These are phyloP conservation scores for Tetramorium alpestre DNA, from an alignment of 1,140 invertebrate genomes.

Conservation along the genomic window DNA sequence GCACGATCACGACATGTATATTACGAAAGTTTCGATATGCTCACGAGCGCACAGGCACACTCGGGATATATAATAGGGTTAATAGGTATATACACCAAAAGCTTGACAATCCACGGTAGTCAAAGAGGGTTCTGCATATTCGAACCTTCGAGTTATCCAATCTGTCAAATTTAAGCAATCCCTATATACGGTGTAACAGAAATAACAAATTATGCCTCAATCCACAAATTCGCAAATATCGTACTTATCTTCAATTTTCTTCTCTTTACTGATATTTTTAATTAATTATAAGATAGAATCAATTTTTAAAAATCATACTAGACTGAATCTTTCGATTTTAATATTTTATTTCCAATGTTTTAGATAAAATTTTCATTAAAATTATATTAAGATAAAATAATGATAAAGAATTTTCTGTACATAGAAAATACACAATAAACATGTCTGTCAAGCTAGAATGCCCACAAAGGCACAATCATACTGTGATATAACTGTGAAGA, in stretches of 20 bases:
- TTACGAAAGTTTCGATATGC: slow-evolving; percentile 38
- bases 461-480: no score
- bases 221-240: background rate
- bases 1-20: slow-evolving; percentile 6
- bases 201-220: background rate
- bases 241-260: background rate
- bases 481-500: no score
- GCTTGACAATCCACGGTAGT: slow-evolving; percentile 3
- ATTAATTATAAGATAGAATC: background rate
- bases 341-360: background rate
- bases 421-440: background rate
- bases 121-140: background rate
- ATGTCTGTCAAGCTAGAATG: no score
- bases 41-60: background rate
- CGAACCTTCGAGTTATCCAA: background rate
- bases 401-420: background rate
- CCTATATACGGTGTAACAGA: background rate
- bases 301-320: background rate
- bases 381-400: background rate
- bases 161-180: background rate
- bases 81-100: slow-evolving; percentile 9
- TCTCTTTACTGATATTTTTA: background rate
- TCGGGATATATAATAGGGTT: slow-evolving; percentile 1
- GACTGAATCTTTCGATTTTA: background rate
- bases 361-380: background rate